Base-by-base conservation (phyloP, 1,140 invertebrate genomes). In the Elymnias hypermnestra region DNA sequence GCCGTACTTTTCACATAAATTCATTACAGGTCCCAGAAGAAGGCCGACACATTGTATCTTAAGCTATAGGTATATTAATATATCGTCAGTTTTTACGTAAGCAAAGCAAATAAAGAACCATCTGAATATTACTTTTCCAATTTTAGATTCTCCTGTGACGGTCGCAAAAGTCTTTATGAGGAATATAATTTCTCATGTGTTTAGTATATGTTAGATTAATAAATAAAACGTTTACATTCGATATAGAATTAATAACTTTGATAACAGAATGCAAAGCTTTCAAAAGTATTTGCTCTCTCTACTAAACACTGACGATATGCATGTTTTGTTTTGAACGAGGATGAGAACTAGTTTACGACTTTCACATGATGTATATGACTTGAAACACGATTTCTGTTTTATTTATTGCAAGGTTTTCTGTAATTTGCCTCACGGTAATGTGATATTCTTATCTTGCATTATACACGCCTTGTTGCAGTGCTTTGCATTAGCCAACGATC, bases 401-500 rank as follows among this genome's bases (percentile, higher is more conserved):
- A 19, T 23, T 57, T 57, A 59, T 66, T 65, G 64, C 61, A 67
- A 72, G 49, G 57, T 63, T 63, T 58, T 60, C 43, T 52, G 51
- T 71, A 58, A 56, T 67, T 71, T 66, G 60, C 65, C 69, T 56
- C 59, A 50, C 62, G 55, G 46, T 50, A 41, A 65, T 53, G 45
- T 46, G 49, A 58, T 47, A 60, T 46, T 49, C 57, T 52, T 69
- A 58, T 70, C 57, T 67, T 76, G 76, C 75, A 79, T 77, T 58
- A 73, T 70, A 66, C 72, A 73, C 77, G 77, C 81, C 74, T 81
- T 71, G 72, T 72, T 74, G 74, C 73, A 79, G 73, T 66, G 81
- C 81, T 84, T 84, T 75, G 81, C 78, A 82, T 83, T 79, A 72
- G 69, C 77, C 72, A 60, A 75, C 43, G 63, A 71, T 59, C 61